Evolutionary conservation across 2,888 invertebrate genomes (phyloP).

Genomic region (Panzeria rudis): DNA sequence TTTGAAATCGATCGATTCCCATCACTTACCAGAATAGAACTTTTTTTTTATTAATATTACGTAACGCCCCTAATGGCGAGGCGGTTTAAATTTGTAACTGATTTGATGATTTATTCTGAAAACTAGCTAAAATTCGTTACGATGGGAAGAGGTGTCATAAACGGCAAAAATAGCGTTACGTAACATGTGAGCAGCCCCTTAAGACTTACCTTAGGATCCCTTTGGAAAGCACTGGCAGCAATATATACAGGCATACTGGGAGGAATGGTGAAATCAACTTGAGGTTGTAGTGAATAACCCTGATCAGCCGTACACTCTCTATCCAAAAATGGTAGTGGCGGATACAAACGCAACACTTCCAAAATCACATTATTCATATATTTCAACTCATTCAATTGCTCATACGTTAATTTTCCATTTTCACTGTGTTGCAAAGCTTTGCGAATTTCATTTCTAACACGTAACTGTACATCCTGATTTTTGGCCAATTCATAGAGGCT

Average conservation of each 20-base stretch:
- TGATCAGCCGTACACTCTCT: conserved; percentile 75
- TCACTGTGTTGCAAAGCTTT: conserved; percentile 62
- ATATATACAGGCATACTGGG: conserved; percentile 77
- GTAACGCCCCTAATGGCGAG: too few species aligned
- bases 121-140: too few species aligned
- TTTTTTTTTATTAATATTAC: background rate
- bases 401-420: conserved; percentile 72
- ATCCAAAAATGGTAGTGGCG: conserved; percentile 77
- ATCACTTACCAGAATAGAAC: too few species aligned
- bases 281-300: conserved; percentile 75
- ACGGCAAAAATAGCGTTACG: too few species aligned
- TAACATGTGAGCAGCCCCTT: too few species aligned
- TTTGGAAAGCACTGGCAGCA: conserved; percentile 76
- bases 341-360: conserved; percentile 78
- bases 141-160: too few species aligned
- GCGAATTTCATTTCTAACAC: conserved; percentile 82
- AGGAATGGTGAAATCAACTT: conserved; percentile 75
- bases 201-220: conserved; percentile 76
- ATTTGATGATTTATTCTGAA: too few species aligned
- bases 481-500: conserved; percentile 81
- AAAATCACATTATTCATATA: conserved; percentile 74
- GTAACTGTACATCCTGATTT: conserved; percentile 81
- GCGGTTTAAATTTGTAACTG: too few species aligned
- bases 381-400: conserved; percentile 68
- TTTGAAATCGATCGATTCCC: too few species aligned